Conservation (phyloP, 1,140 invertebrate genomes). For the Macrosteles quadrilineatus region DNA sequence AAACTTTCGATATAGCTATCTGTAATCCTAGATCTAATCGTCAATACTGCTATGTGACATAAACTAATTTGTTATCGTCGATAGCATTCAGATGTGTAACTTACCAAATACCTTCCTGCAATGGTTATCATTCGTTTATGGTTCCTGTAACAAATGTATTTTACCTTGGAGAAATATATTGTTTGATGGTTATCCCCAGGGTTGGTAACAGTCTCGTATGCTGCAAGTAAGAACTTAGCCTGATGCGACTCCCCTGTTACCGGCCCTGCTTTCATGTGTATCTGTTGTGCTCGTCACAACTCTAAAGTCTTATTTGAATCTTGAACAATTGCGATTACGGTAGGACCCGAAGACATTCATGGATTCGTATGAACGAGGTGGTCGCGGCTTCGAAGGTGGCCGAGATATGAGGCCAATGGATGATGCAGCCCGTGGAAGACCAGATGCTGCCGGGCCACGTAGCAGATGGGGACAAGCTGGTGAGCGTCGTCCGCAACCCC, state of each 20-base stretch:
- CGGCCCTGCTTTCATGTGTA: no score
- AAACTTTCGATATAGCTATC: no score
- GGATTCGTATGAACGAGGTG: slow-evolving; percentile 34
- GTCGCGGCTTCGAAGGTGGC: slow-evolving; percentile 29
- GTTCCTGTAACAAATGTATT: background rate
- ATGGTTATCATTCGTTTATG: background rate
- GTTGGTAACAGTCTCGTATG: background rate
- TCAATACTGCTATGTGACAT: no score
- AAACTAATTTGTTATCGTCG: no score
- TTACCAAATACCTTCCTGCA: no score
- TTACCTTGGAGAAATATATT: slow-evolving; percentile 11
- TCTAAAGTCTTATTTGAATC: no score
- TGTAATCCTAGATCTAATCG: no score
- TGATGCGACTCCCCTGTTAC: background rate
- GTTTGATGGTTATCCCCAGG: no score
- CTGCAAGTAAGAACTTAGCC: background rate
- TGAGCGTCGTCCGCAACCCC: slow-evolving; percentile 24
- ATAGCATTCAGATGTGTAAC: no score
- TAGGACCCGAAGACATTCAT: slow-evolving; percentile 39
- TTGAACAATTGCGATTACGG: slow-evolving; percentile 1
- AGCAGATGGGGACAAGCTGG: slow-evolving; percentile 27
- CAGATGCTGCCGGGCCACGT: background rate
- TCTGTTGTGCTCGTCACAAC: no score
- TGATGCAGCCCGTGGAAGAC: background rate
- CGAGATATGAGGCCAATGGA: slow-evolving; percentile 25